Percentiles rank a stretch among this genome's conserved stretches.
Evolutionary conservation across 2,113 vertebrate genomes (phyloP).

Genomic region (Cricetomys ansorgei): DNA sequence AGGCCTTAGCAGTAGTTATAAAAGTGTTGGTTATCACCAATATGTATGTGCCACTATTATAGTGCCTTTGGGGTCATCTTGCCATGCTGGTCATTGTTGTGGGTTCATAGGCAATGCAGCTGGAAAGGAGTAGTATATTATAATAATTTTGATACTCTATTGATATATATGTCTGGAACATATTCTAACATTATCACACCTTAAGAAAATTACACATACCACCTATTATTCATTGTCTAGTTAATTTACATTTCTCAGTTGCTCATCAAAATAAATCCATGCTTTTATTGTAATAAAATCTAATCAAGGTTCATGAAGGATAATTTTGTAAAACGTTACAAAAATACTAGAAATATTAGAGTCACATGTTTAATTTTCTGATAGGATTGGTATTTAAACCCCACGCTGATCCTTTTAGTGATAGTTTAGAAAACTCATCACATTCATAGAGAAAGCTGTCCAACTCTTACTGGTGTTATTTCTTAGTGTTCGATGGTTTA

Average conservation of each 20-base stretch:
- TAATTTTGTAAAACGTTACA: neutral
- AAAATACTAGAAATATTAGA: neutral
- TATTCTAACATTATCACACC: neutral
- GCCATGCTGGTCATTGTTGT: neutral
- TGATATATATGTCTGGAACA: neutral
- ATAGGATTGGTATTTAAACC: neutral
- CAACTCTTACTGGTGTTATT: neutral
- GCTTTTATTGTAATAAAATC: neutral
- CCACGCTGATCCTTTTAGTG: neutral
- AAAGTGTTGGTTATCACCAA: neutral
- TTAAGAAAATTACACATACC: slow-evolving; percentile 4
- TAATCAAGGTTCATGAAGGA: neutral
- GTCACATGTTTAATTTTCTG: neutral
- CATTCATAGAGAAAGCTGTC: neutral
- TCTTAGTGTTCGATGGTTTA: neutral
- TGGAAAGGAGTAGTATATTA: neutral
- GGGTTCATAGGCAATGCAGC: neutral
- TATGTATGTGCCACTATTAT: neutral
- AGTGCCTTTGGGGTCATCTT: no score
- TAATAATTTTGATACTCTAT: neutral
- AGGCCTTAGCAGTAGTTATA: neutral
- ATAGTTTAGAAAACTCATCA: neutral
- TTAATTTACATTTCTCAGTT: neutral
- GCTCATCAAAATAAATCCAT: neutral
- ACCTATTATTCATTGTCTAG: neutral